Evolutionary conservation across 2,888 invertebrate species (phyloP).

Genomic region (Tenthredo amoena): DNA sequence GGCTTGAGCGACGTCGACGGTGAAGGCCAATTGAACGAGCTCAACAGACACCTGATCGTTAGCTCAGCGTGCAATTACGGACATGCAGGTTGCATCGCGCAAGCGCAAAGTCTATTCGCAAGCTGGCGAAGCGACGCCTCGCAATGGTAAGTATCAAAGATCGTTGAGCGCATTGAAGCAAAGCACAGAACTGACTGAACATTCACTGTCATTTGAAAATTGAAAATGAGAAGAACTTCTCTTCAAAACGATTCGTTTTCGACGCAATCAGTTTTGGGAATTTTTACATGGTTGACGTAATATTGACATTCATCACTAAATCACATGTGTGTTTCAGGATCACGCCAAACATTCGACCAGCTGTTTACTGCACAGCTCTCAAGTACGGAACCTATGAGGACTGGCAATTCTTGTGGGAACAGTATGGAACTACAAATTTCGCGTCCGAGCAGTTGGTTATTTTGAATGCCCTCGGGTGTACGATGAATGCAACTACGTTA

Average conservation of each 20-base stretch:
- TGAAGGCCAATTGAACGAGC: constrained; percentile 81
- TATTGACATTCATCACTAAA: background rate
- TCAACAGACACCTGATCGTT: constrained; percentile 83
- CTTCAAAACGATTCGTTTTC: background rate
- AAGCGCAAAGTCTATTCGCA: constrained; percentile 77
- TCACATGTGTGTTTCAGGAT: constrained; percentile 75
- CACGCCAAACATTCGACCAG: constrained; percentile 83
- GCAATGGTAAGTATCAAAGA: constrained; percentile 55
- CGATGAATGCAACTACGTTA: constrained; percentile 74
- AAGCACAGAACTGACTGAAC: background rate
- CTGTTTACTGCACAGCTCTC: constrained; percentile 89
- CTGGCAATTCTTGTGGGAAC: constrained; percentile 84
- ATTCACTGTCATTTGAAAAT: background rate
- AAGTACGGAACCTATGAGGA: constrained; percentile 82
- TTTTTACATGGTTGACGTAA: background rate
- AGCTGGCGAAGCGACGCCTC: constrained; percentile 53
- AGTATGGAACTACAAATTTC: constrained; percentile 81
- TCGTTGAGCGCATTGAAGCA: background rate
- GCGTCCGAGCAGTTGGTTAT: constrained; percentile 79
- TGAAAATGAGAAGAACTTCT: background rate
- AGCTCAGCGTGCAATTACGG: constrained; percentile 85
- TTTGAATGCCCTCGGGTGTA: constrained; percentile 80
- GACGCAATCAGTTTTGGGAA: background rate
- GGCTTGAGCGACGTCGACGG: constrained; percentile 78
- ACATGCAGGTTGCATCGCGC: constrained; percentile 81